Percentiles rank a stretch among this genome's conserved stretches.
phyloP scores from a whole-genome alignment of 2,113 vertebrate species.

The Ia io region DNA sequence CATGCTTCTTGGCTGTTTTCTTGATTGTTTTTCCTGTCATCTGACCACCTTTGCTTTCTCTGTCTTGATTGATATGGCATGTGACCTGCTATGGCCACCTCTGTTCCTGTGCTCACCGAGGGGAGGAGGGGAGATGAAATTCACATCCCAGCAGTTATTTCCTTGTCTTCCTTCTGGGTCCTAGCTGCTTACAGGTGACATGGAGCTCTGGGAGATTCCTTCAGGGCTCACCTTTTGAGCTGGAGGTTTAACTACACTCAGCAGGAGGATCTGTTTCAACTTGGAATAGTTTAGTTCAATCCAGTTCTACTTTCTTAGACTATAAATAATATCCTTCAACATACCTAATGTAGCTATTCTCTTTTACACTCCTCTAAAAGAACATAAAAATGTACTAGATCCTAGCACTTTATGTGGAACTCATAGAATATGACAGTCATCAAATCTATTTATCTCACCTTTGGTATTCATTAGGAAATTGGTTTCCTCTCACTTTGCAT shows the following conservation, averaged over 20 bases:
- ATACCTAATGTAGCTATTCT: background rate
- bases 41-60: background rate
- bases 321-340: background rate
- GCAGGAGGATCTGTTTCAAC: background rate
- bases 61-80: background rate
- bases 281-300: background rate
- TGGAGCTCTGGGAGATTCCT: background rate
- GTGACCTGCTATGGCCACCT: background rate
- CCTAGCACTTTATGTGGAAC: background rate
- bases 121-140: background rate
- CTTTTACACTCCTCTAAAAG: background rate
- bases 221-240: background rate
- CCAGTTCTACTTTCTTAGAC: background rate
- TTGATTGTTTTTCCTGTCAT: background rate
- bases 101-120: background rate
- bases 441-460: background rate
- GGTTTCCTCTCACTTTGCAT: constrained; percentile 43
- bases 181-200: background rate
- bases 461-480: background rate
- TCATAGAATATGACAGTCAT: background rate
- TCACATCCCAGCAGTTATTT: background rate
- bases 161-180: background rate
- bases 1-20: background rate
- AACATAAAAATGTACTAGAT: background rate
- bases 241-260: background rate